Evolutionary conservation across 1,140 invertebrate species (phyloP).

Genomic region (Scaptomyza pallida): DNA sequence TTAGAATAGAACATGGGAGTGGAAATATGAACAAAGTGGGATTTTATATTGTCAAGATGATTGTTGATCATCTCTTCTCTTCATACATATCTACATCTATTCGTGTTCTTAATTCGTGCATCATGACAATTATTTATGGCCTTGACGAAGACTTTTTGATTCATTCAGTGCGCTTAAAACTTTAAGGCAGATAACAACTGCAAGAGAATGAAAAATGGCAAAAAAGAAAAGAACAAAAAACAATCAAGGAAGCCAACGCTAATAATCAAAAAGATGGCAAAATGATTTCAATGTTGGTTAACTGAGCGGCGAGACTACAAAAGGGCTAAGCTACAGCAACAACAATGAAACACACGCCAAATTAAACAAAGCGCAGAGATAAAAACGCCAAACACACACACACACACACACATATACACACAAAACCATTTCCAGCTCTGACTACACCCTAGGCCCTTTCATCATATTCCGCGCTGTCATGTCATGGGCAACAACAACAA

Average conservation of each 20-base stretch:
- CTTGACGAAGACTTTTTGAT: constrained; percentile 65
- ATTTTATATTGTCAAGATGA: too few species aligned
- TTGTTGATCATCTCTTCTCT: constrained; percentile 23
- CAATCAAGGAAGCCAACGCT: constrained; percentile 55
- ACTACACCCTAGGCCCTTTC: constrained; percentile 62
- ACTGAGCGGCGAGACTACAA: constrained; percentile 73
- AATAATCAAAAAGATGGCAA: constrained; percentile 78
- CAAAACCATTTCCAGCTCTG: constrained; percentile 37
- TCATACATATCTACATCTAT: background rate
- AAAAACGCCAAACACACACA: constrained; percentile 46
- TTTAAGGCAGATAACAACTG: constrained; percentile 31
- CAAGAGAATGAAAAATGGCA: constrained; percentile 15
- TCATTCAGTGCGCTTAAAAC: constrained; percentile 53
- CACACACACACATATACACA: constrained; percentile 37
- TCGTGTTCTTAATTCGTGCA: constrained; percentile 59
- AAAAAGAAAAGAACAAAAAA: constrained; percentile 26
- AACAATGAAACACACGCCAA: constrained; percentile 54
- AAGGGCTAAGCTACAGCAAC: constrained; percentile 59
- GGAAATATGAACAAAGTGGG: background rate
- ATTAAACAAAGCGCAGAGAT: constrained; percentile 72
- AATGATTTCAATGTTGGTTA: constrained; percentile 80
- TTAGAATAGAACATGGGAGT: background rate
- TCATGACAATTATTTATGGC: constrained; percentile 70
- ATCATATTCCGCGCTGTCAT: constrained; percentile 80
- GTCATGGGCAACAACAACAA: constrained; percentile 65